Evolutionary conservation across 1,140 invertebrate species (phyloP).

Genomic region (Ceratitis capitata): DNA sequence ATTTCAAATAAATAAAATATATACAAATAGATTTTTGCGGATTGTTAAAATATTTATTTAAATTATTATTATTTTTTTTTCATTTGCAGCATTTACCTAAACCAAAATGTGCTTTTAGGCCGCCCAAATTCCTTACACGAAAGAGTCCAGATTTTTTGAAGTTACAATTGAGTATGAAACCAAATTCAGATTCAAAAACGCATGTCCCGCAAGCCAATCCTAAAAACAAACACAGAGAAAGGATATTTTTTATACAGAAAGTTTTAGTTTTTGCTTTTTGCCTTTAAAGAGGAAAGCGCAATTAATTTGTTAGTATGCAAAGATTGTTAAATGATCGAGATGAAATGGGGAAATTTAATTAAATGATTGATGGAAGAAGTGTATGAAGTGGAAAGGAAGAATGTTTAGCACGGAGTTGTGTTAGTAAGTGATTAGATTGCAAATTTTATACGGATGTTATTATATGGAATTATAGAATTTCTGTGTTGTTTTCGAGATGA

Average conservation of each 20-base stretch:
- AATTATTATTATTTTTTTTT: not conserved
- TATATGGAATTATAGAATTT: not conserved
- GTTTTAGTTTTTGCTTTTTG: slow-evolving; percentile 19
- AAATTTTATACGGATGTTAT: not conserved
- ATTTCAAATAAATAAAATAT: no score
- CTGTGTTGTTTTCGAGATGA: slow-evolving; percentile 20
- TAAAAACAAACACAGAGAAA: slow-evolving; percentile 67
- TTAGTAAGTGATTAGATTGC: not conserved
- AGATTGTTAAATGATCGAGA: not conserved
- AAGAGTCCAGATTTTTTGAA: slow-evolving; percentile 91
- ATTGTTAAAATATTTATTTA: no score
- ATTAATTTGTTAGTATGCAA: not conserved
- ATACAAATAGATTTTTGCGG: no score
- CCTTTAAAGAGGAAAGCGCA: not conserved
- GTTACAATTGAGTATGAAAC: slow-evolving; percentile 86
- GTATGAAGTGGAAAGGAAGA: not conserved
- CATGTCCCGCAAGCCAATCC: slow-evolving; percentile 75
- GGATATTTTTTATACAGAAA: slow-evolving; percentile 34
- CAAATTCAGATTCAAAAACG: slow-evolving; percentile 87
- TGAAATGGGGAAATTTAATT: not conserved
- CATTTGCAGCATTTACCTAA: slow-evolving; percentile 72
- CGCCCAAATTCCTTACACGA: slow-evolving; percentile 87
- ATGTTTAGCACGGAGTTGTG: not conserved
- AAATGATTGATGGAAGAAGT: not conserved
- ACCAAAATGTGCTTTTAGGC: slow-evolving; percentile 86